phyloP scores from a whole-genome alignment of 2,797 vertebrate species.

The Pseudomugil tenellus region DNA sequence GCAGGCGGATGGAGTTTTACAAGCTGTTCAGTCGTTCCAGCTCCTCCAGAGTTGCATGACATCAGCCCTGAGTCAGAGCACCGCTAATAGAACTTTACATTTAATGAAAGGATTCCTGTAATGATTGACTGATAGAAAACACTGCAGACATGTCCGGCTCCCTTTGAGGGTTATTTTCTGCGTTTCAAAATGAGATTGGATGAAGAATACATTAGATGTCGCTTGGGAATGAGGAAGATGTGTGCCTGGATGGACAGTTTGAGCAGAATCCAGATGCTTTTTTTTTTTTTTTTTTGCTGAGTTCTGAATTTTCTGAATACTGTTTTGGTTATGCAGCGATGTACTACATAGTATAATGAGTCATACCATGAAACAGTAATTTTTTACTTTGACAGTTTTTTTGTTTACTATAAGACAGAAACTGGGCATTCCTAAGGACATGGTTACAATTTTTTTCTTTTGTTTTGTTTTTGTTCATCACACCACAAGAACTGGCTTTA shows the following conservation, averaged over 20 bases:
- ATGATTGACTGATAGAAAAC: constrained; percentile 51
- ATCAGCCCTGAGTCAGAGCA: constrained; percentile 65
- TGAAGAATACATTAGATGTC: constrained; percentile 16
- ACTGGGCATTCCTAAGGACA: background rate
- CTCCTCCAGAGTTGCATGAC: constrained; percentile 62
- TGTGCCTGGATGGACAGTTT: constrained; percentile 10
- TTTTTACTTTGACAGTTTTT: background rate
- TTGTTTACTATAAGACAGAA: background rate
- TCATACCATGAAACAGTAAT: no score
- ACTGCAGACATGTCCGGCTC: constrained; percentile 35
- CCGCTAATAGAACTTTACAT: constrained; percentile 63
- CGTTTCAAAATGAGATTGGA: constrained; percentile 29
- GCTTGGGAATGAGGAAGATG: constrained; percentile 25
- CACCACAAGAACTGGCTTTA: no score
- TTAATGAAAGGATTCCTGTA: constrained; percentile 68
- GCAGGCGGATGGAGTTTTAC: constrained; percentile 63
- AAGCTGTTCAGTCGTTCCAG: constrained; percentile 57
- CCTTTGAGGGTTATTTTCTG: constrained; percentile 14
- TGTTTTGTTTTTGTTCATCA: no score
- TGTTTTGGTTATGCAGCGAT: constrained; percentile 4
- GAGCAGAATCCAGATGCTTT: constrained; percentile 45
- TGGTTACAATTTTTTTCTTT: no score
- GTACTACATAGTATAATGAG: background rate
- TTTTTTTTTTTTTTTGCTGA: constrained; percentile 2
- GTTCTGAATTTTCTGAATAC: background rate